Percentiles rank a stretch among this genome's conserved stretches.
Conservation (phyloP, 2,888 invertebrate species). For the Hymenopus coronatus region DNA sequence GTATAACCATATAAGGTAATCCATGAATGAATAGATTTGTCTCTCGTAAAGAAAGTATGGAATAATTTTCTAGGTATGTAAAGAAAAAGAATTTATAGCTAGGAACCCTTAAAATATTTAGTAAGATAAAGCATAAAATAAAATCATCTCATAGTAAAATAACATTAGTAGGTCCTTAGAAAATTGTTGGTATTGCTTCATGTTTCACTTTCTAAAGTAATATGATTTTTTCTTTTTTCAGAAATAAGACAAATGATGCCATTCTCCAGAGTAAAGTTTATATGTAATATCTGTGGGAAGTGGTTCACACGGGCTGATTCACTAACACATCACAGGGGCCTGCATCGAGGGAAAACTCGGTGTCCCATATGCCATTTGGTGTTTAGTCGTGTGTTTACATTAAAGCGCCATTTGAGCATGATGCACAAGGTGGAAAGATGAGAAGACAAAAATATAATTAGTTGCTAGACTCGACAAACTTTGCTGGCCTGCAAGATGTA, state of each 20-base stretch:
- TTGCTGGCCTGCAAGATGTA: too few species aligned
- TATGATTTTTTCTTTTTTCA: neutral
- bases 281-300: constrained; percentile 49
- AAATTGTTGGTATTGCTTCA: neutral
- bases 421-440: neutral
- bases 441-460: too few species aligned
- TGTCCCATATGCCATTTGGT: constrained; percentile 44
- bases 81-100: neutral
- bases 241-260: neutral
- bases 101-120: neutral
- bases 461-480: too few species aligned
- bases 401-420: constrained; percentile 8
- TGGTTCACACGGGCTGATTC: constrained; percentile 48
- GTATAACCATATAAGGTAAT: too few species aligned
- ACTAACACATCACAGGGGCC: constrained; percentile 48
- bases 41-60: too few species aligned
- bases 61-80: too few species aligned
- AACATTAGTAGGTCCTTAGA: neutral
- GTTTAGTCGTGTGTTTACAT: constrained; percentile 20
- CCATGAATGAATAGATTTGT: too few species aligned
- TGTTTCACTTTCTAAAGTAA: neutral
- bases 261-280: constrained; percentile 20
- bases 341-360: constrained; percentile 48
- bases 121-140: neutral
- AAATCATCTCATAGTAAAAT: neutral